A percentile compares a stretch with the other conserved stretches of the same genome.
phyloP scores from a whole-genome alignment of 2,113 vertebrate genomes.

The Uria lomvia region DNA sequence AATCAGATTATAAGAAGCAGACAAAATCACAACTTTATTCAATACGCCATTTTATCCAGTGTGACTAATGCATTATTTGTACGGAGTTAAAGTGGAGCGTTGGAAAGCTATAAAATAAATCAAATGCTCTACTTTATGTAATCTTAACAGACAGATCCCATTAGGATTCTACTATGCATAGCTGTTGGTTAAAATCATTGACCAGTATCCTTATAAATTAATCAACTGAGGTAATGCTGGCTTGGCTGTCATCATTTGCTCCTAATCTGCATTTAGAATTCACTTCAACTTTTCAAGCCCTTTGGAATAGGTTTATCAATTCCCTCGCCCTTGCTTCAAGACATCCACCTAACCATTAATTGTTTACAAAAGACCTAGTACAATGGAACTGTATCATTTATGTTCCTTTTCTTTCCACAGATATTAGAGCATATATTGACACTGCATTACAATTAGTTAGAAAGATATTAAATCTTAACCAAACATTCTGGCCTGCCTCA shows the following conservation, averaged over 20 bases:
- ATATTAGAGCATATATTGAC: constrained; percentile 13
- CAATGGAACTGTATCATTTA: background rate
- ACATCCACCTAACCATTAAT: background rate
- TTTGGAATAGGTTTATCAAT: constrained; percentile 67
- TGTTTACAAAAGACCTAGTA: constrained; percentile 43
- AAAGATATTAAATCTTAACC: constrained; percentile 51
- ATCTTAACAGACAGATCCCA: constrained; percentile 79
- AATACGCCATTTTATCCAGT: constrained; percentile 72
- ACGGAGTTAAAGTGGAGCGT: constrained; percentile 75
- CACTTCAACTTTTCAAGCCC: constrained; percentile 68
- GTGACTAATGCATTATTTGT: constrained; percentile 82
- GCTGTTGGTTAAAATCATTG: constrained; percentile 81
- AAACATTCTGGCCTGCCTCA: constrained; percentile 20
- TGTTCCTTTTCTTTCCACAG: constrained; percentile 39
- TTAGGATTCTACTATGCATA: constrained; percentile 73
- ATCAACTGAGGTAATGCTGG: constrained; percentile 74
- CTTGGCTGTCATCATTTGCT: constrained; percentile 69
- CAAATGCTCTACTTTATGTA: constrained; percentile 74
- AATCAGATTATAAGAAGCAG: constrained; percentile 75
- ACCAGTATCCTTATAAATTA: constrained; percentile 78
- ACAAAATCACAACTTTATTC: constrained; percentile 77
- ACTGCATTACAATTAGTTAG: constrained; percentile 26
- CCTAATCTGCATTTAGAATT: constrained; percentile 75
- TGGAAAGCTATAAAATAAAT: constrained; percentile 79
- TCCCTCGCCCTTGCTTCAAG: constrained; percentile 45